A percentile compares a stretch with the other conserved stretches of the same genome.
phyloP scores from a whole-genome alignment of 2,888 invertebrate species.

The Agriopis aurantiaria region DNA sequence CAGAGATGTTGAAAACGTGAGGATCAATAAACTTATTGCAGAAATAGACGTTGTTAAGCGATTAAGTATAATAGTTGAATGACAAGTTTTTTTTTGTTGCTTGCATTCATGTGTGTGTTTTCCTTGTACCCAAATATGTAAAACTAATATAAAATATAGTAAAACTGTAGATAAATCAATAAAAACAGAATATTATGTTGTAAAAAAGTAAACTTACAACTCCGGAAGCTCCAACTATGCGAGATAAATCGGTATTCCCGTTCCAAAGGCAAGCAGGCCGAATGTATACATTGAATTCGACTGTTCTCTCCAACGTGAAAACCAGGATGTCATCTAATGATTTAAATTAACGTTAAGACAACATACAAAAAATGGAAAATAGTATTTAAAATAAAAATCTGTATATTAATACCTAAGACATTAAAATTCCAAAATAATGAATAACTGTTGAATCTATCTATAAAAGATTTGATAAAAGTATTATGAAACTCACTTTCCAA shows the following conservation, averaged over 20 bases:
- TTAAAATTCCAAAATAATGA: neutral
- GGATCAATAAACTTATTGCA: conserved; percentile 3
- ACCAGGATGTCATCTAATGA: conserved; percentile 86
- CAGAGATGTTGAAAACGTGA: neutral
- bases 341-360: neutral
- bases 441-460: no score
- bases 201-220: conserved; percentile 64
- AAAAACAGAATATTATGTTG: neutral
- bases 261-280: conserved; percentile 87
- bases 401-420: neutral
- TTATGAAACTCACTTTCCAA: conserved; percentile 71
- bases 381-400: neutral
- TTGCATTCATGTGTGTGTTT: neutral
- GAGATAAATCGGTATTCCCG: conserved; percentile 64
- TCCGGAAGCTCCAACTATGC: conserved; percentile 73
- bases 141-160: neutral
- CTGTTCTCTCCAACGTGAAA: conserved; percentile 77
- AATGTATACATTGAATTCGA: conserved; percentile 81
- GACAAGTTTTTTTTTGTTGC: neutral
- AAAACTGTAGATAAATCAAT: neutral
- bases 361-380: conserved; percentile 17
- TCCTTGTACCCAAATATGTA: neutral
- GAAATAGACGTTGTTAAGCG: conserved; percentile 1
- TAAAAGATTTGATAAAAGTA: neutral
- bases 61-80: conserved; percentile 11